These are phyloP conservation scores for Strix aluco DNA, from an alignment of 2,113 vertebrate species.

Conservation along the genomic window DNA sequence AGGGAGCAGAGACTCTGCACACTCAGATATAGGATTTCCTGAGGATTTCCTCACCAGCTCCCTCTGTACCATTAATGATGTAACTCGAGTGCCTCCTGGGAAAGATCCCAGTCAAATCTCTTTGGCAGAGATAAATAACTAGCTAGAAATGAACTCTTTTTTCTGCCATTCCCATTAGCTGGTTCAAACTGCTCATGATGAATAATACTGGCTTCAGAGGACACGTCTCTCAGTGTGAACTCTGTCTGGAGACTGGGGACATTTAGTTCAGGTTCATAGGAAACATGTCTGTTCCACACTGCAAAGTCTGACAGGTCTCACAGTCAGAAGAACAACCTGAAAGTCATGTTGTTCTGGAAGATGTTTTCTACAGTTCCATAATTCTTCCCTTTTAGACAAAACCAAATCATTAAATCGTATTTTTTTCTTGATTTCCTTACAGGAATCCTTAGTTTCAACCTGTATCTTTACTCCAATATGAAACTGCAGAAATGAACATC, in stretches of 20 bases:
- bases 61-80: neutral
- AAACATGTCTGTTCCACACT: neutral
- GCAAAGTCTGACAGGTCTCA: neutral
- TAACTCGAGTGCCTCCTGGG: neutral
- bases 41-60: neutral
- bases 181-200: neutral
- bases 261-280: neutral
- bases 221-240: accelerated
- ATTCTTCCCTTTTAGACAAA: neutral
- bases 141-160: neutral
- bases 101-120: neutral
- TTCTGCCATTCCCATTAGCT: neutral
- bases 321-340: neutral
- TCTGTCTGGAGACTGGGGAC: neutral
- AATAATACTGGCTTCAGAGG: neutral
- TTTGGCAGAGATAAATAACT: neutral
- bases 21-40: neutral
- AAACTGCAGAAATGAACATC: neutral
- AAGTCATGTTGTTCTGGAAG: neutral
- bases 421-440: neutral
- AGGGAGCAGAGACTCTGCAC: neutral
- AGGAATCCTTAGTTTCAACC: neutral
- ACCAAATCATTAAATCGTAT: neutral
- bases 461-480: neutral
- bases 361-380: neutral